Evolutionary conservation across 1,140 invertebrate species (phyloP), one percentile per base, ranked within the genome.

Genomic region (Halictus rubicundus): DNA sequence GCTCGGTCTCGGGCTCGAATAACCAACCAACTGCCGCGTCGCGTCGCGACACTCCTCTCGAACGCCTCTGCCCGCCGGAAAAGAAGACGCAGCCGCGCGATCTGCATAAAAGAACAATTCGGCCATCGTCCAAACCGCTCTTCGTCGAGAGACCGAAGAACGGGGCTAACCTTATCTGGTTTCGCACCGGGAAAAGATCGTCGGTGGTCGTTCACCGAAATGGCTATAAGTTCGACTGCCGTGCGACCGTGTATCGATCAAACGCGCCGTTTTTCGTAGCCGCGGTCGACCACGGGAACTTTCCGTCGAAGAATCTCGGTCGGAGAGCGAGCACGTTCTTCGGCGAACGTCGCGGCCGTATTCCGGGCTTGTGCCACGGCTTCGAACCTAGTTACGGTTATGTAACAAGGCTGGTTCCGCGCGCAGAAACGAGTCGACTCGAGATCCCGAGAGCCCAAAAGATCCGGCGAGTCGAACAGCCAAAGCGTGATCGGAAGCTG

Each of bases 361-460:
- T 85, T 77, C 83, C 83, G 21, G 10, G n/a, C 83, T 74, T 80
- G 83, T 75, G 75, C 70, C 64, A 60, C 49, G 78, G 82, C 80
- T 85, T 85, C 81, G 78, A 84, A 84, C 68, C 78, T 84, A 77
- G 82, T 84, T 85, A 85, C 59, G 75, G 82, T 85, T 84, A 73
- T 84, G 82, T 70, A 85, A 85, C 83, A 77, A 25, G 60, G 23
- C 49, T 49, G 23, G 27, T 60, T 19, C 64, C 27, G n/a, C 72
- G 25, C 49, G 10, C 42, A 59, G 60, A 60, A 42, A 73, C 64
- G 46, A 84, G 57, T 70, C 57, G 66, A 52, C 27, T 61, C 42
- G 27, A 25, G 66, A n/a, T n/a, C n/a, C n/a, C n/a, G n/a, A n/a
- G n/a, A n/a, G 1, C 21, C 37, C n/a, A 42, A 37, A 63, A 65